These are phyloP conservation scores for Melitaea cinxia DNA, from an alignment of 1,140 invertebrate genomes.

Conservation along the genomic window DNA sequence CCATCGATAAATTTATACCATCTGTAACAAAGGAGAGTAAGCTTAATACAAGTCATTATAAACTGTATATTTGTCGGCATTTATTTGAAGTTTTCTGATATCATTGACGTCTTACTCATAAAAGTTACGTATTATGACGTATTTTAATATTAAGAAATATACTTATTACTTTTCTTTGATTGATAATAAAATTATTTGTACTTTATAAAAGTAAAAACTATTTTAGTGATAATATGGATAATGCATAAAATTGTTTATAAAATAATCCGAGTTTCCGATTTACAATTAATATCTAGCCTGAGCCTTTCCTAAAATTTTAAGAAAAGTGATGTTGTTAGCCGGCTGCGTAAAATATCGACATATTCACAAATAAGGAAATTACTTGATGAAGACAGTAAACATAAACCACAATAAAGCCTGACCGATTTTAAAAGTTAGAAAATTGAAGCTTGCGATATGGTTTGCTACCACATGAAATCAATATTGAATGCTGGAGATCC, in stretches of 20 bases:
- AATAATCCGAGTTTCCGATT: no score
- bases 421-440: conserved; percentile 11
- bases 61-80: background rate
- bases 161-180: background rate
- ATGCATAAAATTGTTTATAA: no score
- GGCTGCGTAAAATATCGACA: conserved; percentile 12
- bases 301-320: conserved; percentile 10
- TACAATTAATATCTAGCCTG: no score
- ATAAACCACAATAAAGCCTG: conserved; percentile 13
- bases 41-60: conserved; percentile 4
- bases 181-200: background rate
- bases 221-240: no score
- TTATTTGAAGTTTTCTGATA: background rate
- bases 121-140: background rate
- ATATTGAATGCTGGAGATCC: conserved; percentile 24
- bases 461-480: conserved; percentile 41
- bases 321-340: conserved; percentile 28
- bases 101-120: background rate
- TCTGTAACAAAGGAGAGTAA: conserved; percentile 85
- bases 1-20: conserved; percentile 97
- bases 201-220: background rate
- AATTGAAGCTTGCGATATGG: conserved; percentile 19
- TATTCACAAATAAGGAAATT: conserved; percentile 18
- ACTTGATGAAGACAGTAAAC: conserved; percentile 21
- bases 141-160: background rate